A percentile compares a stretch with the other conserved stretches of the same genome.
These are phyloP conservation scores for Phaonia tiefii DNA, from an alignment of 2,888 invertebrate species.

Conservation along the genomic window DNA sequence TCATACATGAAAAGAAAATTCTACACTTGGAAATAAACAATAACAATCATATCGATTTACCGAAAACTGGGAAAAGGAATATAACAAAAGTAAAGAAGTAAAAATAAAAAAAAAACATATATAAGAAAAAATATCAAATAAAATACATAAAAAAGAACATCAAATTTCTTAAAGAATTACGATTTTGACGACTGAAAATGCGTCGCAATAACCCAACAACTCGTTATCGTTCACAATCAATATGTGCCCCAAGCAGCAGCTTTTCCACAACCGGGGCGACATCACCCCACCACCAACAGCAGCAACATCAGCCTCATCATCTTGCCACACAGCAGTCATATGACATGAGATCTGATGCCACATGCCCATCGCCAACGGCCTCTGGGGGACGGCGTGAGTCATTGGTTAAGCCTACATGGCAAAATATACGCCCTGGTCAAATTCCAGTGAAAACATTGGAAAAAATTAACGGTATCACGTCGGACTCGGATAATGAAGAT, in stretches of 20 bases:
- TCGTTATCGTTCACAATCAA: slow-evolving; percentile 62
- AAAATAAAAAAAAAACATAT: slow-evolving; percentile 6
- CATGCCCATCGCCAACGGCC: slow-evolving; percentile 45
- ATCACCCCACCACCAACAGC: slow-evolving; percentile 24
- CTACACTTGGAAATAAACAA: slow-evolving; percentile 1
- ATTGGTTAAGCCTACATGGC: slow-evolving; percentile 80
- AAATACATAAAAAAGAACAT: not conserved
- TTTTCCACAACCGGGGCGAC: not conserved
- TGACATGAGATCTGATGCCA: slow-evolving; percentile 47
- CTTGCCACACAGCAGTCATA: slow-evolving; percentile 40
- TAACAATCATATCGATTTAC: slow-evolving; percentile 6
- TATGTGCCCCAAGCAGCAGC: slow-evolving; percentile 44
- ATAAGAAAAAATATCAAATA: not conserved
- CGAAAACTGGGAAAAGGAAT: not conserved
- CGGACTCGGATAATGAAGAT: slow-evolving; percentile 76
- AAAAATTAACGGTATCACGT: slow-evolving; percentile 78
- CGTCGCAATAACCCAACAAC: slow-evolving; percentile 58
- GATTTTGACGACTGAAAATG: slow-evolving; percentile 39
- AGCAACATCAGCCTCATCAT: not conserved
- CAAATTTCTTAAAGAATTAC: not conserved
- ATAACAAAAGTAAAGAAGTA: slow-evolving; percentile 5
- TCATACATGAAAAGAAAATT: not conserved
- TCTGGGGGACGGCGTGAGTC: slow-evolving; percentile 76
- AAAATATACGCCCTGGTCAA: slow-evolving; percentile 80
- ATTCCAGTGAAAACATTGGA: slow-evolving; percentile 78